phyloP scores from a whole-genome alignment of 2,113 vertebrate species.

The Apus apus region DNA sequence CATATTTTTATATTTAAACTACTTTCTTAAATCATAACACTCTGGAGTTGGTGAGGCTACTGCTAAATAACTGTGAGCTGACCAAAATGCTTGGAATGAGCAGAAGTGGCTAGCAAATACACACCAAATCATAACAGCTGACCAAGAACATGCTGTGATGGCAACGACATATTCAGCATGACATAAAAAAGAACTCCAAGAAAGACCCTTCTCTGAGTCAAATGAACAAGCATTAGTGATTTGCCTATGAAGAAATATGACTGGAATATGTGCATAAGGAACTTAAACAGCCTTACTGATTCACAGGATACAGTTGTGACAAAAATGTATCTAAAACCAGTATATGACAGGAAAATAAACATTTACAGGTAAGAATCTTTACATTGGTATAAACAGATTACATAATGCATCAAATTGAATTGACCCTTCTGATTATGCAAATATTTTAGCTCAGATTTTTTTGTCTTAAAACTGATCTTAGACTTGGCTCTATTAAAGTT shows the following conservation, averaged over 20 bases:
- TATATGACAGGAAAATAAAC: not conserved
- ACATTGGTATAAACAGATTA: not conserved
- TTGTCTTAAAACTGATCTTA: not conserved
- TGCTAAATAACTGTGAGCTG: not conserved
- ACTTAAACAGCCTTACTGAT: not conserved
- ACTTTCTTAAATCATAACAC: constrained; percentile 39
- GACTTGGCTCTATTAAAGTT: not conserved
- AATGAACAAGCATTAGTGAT: not conserved
- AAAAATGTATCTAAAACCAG: not conserved
- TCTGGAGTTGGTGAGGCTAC: not conserved
- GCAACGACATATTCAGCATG: not conserved
- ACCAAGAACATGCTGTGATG: constrained; percentile 2
- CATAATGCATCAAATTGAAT: not conserved
- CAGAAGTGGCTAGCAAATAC: constrained; percentile 10
- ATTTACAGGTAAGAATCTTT: not conserved
- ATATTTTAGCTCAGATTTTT: not conserved
- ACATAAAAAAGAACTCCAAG: not conserved
- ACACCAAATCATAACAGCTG: not conserved
- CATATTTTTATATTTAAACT: not conserved
- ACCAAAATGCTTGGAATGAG: constrained; percentile 10
- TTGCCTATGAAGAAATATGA: not conserved
- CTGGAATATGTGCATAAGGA: not conserved
- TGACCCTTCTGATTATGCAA: not conserved
- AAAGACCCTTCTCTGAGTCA: not conserved
- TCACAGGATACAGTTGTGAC: not conserved